Percentiles rank a stretch among this genome's conserved stretches.
Conservation (phyloP, 2,113 vertebrate genomes). For the Telmatochromis sp. region DNA sequence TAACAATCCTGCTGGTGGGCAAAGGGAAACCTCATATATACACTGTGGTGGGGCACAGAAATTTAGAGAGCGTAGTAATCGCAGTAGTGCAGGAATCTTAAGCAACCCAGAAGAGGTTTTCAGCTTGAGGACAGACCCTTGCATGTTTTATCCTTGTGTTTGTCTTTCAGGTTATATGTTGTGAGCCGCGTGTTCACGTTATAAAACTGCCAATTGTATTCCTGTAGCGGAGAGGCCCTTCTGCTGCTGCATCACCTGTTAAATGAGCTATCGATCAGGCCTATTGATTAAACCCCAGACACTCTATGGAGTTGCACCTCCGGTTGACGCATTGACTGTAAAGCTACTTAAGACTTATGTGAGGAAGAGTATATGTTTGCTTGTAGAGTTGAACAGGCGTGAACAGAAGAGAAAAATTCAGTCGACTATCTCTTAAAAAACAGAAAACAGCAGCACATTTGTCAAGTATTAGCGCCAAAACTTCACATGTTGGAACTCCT, state of each 20-base stretch:
- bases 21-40: neutral
- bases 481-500: neutral
- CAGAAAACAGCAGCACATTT: neutral
- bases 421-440: neutral
- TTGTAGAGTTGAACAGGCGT: neutral
- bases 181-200: neutral
- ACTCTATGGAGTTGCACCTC: slow-evolving; percentile 16
- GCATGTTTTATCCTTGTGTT: neutral
- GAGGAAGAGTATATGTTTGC: neutral
- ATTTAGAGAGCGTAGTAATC: slow-evolving; percentile 26
- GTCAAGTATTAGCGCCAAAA: neutral
- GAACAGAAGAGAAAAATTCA: neutral
- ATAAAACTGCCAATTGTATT: neutral
- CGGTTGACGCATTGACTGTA: neutral
- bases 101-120: neutral
- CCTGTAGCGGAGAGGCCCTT: neutral
- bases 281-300: slow-evolving; percentile 35
- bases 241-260: slow-evolving; percentile 27
- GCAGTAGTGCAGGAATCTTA: slow-evolving; percentile 16
- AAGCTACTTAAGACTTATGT: neutral
- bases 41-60: neutral
- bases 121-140: slow-evolving; percentile 4
- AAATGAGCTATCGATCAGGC: slow-evolving; percentile 51
- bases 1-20: neutral
- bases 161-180: neutral